These are phyloP conservation scores for Ophonus ardosiacus DNA, from an alignment of 2,888 invertebrate genomes.

Conservation along the genomic window DNA sequence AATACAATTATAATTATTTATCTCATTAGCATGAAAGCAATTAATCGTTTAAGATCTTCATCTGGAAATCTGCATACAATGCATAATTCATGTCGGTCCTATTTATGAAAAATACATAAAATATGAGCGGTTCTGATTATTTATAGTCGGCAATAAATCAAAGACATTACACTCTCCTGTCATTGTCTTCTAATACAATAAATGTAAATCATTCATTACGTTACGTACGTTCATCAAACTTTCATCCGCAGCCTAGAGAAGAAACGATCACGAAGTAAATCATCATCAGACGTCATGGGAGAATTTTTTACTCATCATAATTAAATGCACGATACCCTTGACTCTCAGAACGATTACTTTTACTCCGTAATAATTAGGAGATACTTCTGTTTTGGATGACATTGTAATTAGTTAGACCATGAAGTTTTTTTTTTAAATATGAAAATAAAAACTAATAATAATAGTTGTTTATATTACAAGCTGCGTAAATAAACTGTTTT, in stretches of 20 bases:
- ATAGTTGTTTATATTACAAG: too few relatives aligned
- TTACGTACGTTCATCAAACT: slow-evolving; percentile 2
- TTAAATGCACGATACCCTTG: slow-evolving; percentile 24
- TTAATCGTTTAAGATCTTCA: slow-evolving; percentile 40
- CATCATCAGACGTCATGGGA: background rate
- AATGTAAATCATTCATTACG: slow-evolving; percentile 29
- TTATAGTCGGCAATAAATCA: slow-evolving; percentile 40
- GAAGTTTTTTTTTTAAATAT: background rate
- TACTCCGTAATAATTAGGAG: slow-evolving; percentile 17
- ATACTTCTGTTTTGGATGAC: slow-evolving; percentile 23
- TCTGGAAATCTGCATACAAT: slow-evolving; percentile 21
- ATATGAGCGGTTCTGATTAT: slow-evolving; percentile 28
- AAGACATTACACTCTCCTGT: slow-evolving; percentile 38
- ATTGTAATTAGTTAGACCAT: slow-evolving; percentile 5
- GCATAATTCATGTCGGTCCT: slow-evolving; percentile 16
- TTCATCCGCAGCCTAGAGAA: slow-evolving; percentile 3
- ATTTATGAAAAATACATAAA: slow-evolving; percentile 44
- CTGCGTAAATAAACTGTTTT: too few relatives aligned
- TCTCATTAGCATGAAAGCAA: background rate
- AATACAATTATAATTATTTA: background rate
- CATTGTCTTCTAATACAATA: slow-evolving; percentile 34
- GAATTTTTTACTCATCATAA: slow-evolving; percentile 27
- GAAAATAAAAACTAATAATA: background rate
- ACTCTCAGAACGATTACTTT: slow-evolving; percentile 22
- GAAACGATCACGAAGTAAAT: slow-evolving; percentile 12